These are phyloP conservation scores for Tinamus major DNA, from an alignment of 2,797 vertebrate species.

Conservation along the genomic window DNA sequence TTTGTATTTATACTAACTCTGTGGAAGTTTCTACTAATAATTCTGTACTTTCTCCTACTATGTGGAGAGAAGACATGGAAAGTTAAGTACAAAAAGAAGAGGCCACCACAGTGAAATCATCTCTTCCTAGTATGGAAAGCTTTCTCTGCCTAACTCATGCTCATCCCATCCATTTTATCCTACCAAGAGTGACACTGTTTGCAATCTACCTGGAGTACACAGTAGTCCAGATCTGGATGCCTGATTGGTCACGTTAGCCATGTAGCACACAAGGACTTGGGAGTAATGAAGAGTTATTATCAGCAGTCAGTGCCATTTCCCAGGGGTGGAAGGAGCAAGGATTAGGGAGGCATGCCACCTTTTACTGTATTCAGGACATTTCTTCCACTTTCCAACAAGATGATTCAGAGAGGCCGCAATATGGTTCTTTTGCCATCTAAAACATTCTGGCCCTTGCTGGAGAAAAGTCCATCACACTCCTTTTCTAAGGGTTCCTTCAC, in stretches of 20 bases:
- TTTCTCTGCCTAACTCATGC: background rate
- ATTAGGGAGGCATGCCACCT: background rate
- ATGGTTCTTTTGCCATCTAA: background rate
- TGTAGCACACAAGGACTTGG: background rate
- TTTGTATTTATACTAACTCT: background rate
- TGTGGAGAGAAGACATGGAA: background rate
- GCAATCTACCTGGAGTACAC: background rate
- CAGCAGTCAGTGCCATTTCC: fast-evolving
- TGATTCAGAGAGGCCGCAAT: background rate
- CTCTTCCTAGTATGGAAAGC: background rate
- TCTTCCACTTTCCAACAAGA: background rate
- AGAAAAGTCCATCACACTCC: fast-evolving
- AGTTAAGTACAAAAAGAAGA: background rate
- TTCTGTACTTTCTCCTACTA: background rate
- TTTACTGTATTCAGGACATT: background rate
- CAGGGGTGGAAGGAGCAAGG: background rate
- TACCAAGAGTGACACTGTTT: background rate
- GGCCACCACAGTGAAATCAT: background rate
- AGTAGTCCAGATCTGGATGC: no score
- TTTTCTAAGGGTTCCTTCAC: background rate
- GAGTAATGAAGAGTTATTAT: background rate
- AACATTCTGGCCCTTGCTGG: background rate
- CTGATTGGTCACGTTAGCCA: background rate
- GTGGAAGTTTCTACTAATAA: background rate
- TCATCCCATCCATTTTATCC: background rate